Percentiles rank a stretch among this genome's conserved stretches.
Conservation (phyloP, 1,140 invertebrate genomes). For the Condylostylus longicornis region DNA sequence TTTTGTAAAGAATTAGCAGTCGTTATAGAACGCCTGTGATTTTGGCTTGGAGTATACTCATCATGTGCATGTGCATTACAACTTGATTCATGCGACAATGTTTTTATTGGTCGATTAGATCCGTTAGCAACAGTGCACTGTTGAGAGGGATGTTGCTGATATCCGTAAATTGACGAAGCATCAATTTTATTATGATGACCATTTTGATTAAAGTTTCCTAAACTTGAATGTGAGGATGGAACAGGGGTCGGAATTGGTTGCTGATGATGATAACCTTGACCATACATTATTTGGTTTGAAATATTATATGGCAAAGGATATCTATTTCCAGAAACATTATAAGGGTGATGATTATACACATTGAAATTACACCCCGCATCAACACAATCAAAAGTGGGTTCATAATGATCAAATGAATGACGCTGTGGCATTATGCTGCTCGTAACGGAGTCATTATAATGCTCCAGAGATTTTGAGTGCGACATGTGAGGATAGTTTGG, state of each 20-base stretch:
- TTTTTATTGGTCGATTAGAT: constrained; percentile 9
- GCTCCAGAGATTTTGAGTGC: constrained; percentile 30
- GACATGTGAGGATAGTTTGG: constrained; percentile 15
- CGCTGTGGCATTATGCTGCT: constrained; percentile 19
- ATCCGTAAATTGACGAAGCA: too few species aligned
- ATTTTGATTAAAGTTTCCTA: too few species aligned
- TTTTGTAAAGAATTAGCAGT: too few species aligned
- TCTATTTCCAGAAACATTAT: constrained; percentile 28
- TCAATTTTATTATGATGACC: too few species aligned
- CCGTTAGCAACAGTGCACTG: constrained; percentile 9
- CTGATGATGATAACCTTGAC: too few species aligned
- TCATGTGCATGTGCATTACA: neutral
- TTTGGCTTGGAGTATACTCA: neutral
- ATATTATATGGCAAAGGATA: constrained; percentile 30
- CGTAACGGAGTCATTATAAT: constrained; percentile 24
- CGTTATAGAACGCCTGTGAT: too few species aligned
- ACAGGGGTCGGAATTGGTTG: too few species aligned
- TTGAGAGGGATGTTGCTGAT: neutral
- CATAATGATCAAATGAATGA: constrained; percentile 31
- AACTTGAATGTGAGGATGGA: too few species aligned
- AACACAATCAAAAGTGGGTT: constrained; percentile 24
- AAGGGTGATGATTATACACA: constrained; percentile 14
- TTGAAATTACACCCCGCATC: constrained; percentile 13
- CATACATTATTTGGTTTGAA: constrained; percentile 25
- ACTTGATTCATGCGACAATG: constrained; percentile 7